Base-by-base conservation (phyloP, 2,113 vertebrate species). In the Motacilla tschutschensis region DNA sequence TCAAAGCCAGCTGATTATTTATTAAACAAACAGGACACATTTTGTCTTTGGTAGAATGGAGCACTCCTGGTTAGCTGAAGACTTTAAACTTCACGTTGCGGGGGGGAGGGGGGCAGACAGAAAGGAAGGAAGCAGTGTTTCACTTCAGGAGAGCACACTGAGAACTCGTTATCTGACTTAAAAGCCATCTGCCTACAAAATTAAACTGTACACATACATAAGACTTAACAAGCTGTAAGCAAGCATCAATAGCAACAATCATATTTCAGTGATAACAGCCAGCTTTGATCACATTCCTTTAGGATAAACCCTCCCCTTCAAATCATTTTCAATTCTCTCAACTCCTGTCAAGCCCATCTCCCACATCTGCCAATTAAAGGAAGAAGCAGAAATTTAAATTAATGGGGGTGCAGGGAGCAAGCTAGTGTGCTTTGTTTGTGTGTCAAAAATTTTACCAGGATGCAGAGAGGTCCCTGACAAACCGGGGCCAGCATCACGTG, bases 1-100 rank as follows among this genome's bases (percentile, higher is more conserved):
- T 87, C 83, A 88, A 93, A 95, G 79, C 69, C 90, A 91, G 38
- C 26, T 71, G 75, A 91, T 93, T 93, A 90, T 91, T 90, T 91
- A 88, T 87, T 88, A 95, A 91, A 87, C 72, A 90, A 90, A 89
- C 38, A 88, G 64, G 87, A 91, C 76, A 76, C 65, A 86, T 92
- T 91, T 88, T 79, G 79, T 70, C 64, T 93, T 76, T 53, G 51
- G 84, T 90, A 66, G 76, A 85, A 51, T 59, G 2, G 1, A 92
- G 36, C 33, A 51, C 59, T 84, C 48, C 64, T 62, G 18, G 35
- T 72, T 84, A 84, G 75, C 64, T 67, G 44, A 43, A 88, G 53
- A 74, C 36, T 70, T 93, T 38, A 84, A 92, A 67, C 60, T 73
- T 88, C 24, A 76, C 21, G 26, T 35, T 7, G 33, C 0, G 13